Conservation (phyloP, 2,797 vertebrate genomes). For the Hippoglossus hippoglossus region DNA sequence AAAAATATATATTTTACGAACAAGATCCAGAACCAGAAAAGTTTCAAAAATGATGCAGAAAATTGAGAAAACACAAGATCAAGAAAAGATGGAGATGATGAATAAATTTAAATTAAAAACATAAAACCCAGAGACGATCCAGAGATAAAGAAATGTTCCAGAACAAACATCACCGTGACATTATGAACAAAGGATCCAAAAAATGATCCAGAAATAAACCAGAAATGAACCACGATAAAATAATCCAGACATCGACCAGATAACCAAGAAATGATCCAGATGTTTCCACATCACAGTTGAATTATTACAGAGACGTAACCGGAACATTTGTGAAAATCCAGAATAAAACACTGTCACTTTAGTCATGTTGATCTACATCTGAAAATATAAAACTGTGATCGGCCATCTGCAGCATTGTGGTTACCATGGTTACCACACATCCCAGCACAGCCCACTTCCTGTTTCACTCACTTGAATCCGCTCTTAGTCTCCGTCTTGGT, state of each 20-base stretch:
- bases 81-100: not conserved
- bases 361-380: not conserved
- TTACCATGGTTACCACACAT: not conserved
- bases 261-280: not conserved
- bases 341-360: too few species aligned
- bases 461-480: constrained; percentile 56
- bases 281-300: not conserved
- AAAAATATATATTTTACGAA: not conserved
- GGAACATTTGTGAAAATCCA: too few species aligned
- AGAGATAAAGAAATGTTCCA: not conserved
- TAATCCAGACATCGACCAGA: not conserved
- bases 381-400: not conserved
- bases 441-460: not conserved
- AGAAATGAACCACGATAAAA: not conserved
- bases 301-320: too few species aligned
- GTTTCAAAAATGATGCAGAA: not conserved
- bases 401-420: not conserved
- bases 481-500: constrained; percentile 49
- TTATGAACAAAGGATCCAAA: too few species aligned
- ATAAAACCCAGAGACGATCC: not conserved
- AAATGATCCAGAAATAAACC: not conserved
- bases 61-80: not conserved
- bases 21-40: not conserved
- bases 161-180: not conserved
- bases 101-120: not conserved